These are phyloP conservation scores for Psittacara wagleri DNA, from an alignment of 2,113 vertebrate species.

Conservation along the genomic window DNA sequence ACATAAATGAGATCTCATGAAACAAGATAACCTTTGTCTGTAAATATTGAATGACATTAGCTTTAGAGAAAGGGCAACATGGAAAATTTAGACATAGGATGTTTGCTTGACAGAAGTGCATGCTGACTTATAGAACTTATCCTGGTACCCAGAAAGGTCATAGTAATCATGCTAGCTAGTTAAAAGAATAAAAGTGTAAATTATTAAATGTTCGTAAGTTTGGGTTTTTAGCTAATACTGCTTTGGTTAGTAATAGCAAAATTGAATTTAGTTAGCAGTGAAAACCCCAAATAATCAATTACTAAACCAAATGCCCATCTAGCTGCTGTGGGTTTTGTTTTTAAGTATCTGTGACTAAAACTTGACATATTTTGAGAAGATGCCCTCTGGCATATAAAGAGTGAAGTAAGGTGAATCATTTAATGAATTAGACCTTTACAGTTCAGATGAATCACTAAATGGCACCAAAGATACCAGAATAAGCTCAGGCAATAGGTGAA, in stretches of 20 bases:
- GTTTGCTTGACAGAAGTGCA: neutral
- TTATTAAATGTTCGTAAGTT: neutral
- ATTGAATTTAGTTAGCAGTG: neutral
- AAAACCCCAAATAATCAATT: neutral
- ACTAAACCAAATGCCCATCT: neutral
- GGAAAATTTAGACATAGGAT: neutral
- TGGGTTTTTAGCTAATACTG: neutral
- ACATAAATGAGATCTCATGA: neutral
- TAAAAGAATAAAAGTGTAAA: neutral
- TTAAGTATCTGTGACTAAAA: neutral
- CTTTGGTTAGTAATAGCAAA: neutral
- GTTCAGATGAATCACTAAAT: neutral
- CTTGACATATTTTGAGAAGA: neutral
- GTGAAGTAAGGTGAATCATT: neutral
- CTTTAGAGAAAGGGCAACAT: neutral
- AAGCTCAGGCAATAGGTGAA: neutral
- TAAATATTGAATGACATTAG: neutral
- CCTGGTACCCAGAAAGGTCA: neutral
- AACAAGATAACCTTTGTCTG: neutral
- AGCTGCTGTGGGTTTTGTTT: neutral
- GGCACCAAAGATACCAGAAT: neutral
- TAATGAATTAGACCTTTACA: neutral
- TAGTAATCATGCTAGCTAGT: neutral
- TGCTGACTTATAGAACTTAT: neutral
- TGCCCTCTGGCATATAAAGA: neutral